Evolutionary conservation across 2,888 invertebrate species (phyloP).

Genomic region (Tinea pellionella): DNA sequence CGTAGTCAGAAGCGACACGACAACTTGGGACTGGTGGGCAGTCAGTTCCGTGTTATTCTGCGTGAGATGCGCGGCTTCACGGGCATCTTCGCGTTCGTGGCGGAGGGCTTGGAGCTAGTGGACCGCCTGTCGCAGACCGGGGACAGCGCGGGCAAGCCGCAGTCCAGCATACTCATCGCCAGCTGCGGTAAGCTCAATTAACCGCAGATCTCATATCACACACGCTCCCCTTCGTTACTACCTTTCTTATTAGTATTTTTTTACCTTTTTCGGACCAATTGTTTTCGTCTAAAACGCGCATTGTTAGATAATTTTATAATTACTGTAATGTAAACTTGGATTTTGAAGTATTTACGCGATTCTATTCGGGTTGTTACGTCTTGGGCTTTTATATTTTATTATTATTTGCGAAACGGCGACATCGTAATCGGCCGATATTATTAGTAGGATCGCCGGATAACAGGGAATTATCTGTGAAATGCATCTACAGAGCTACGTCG

Average conservation of each 20-base stretch:
- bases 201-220: conserved; percentile 15
- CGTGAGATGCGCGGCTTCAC: conserved; percentile 87
- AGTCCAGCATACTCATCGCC: conserved; percentile 77
- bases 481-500: conserved; percentile 3
- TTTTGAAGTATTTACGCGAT: conserved; percentile 29
- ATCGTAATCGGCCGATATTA: conserved; percentile 3
- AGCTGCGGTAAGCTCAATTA: conserved; percentile 80
- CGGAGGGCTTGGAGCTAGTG: conserved; percentile 82
- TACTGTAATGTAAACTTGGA: conserved; percentile 13
- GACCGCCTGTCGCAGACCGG: conserved; percentile 83
- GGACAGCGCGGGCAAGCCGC: conserved; percentile 82
- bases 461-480: conserved; percentile 11
- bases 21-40: conserved; percentile 84
- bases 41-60: conserved; percentile 84
- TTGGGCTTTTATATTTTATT: background rate
- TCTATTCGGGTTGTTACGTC: conserved; percentile 22
- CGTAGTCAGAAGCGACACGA: conserved; percentile 84
- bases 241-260: conserved; percentile 8
- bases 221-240: background rate
- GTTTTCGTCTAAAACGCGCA: conserved; percentile 20
- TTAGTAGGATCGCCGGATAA: conserved; percentile 13
- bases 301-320: conserved; percentile 25
- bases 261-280: conserved; percentile 19
- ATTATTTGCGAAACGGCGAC: background rate
- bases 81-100: conserved; percentile 83